Base-by-base conservation (phyloP, 1,140 invertebrate genomes). In the Cepaea nemoralis region DNA sequence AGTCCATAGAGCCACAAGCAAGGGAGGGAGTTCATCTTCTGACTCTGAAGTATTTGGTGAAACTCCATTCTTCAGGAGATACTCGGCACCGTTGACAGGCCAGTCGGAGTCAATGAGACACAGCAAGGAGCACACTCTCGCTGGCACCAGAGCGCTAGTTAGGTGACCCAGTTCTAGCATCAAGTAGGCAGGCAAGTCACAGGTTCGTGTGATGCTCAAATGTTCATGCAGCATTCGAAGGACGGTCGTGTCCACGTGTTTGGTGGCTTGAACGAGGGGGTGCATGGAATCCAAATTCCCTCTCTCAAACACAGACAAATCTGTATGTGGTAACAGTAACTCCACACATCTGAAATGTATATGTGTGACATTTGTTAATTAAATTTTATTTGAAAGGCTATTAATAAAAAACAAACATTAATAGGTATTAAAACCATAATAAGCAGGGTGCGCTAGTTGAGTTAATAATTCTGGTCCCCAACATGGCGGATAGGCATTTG, bases 241-340 rank as follows among this genome's bases (percentile, higher is more conserved):
- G 39, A 87, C 85, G 19, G 74, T 83, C 10, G 86, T 86, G 59
- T 84, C 83, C 45, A 74, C 48, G 35, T 82, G 67, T 37, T 85
- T 80, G 24, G 86, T 45, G 42, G 83, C 82, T 24, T 83, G 82
- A 24, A 86, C 76, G n/a, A 86, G 50, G 2, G 86, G 86, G 69
- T 87, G 86, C 86, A 88, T 86, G n/a, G 70, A 27, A 31, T 76
- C 63, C 45, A 74, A 83, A 79, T 84, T 84, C 33, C 84, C 77
- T 55, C 33, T 71, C 45, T 75, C 70, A n/a, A 88, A 82, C 67
- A 63, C 42, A 42, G 83, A 73, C 35, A 83, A 70, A 45, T 86
- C 83, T 35, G 89, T 90, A 24, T 84, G 83, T 63, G 85, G 86
- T 24, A 88, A 63, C 27, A 90, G 70, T 16, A 85, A 42, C 59